phyloP scores from a whole-genome alignment of 2,888 invertebrate species.

The Orthosia gracilis region DNA sequence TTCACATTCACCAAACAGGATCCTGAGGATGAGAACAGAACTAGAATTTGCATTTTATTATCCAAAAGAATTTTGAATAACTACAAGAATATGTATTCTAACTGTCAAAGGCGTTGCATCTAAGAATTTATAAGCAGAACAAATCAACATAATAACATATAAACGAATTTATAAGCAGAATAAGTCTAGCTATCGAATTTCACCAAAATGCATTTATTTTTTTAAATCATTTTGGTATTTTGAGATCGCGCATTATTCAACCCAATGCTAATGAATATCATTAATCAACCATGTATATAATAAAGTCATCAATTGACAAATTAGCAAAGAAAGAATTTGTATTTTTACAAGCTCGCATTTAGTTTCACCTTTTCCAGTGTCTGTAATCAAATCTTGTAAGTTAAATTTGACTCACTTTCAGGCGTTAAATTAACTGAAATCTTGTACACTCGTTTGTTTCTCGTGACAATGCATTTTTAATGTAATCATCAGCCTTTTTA shows the following conservation, averaged over 20 bases:
- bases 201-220: neutral
- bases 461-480: too few relatives aligned
- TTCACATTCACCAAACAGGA: constrained; percentile 43
- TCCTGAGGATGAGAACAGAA: neutral
- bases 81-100: neutral
- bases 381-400: too few relatives aligned
- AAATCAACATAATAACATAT: too few relatives aligned
- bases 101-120: neutral
- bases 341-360: too few relatives aligned
- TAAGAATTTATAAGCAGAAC: neutral
- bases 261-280: neutral
- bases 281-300: neutral
- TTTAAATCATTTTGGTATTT: neutral
- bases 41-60: constrained; percentile 10
- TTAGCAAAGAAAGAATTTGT: neutral
- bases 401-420: too few relatives aligned
- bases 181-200: neutral
- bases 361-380: too few relatives aligned
- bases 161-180: neutral
- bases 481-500: too few relatives aligned
- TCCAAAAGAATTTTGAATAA: constrained; percentile 1
- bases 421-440: too few relatives aligned
- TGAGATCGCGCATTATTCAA: neutral
- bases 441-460: too few relatives aligned
- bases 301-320: neutral